phyloP scores from a whole-genome alignment of 2,797 vertebrate species.

The Girardinus metallicus region DNA sequence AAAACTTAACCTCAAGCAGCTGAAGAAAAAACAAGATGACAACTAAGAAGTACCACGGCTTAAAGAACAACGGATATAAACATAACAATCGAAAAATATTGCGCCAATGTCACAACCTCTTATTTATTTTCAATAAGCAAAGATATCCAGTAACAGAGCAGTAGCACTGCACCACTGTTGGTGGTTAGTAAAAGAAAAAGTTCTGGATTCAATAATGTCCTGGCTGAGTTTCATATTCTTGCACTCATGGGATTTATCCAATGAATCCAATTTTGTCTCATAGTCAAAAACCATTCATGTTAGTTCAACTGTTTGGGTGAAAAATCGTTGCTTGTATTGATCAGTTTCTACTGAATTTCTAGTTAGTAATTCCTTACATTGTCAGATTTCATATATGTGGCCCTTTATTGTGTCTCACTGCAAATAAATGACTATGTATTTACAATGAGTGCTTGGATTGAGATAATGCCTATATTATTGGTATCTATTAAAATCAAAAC shows the following conservation, averaged over 20 bases:
- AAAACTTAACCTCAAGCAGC: constrained; percentile 42
- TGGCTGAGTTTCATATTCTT: neutral
- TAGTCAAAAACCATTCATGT: neutral
- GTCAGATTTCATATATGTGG: neutral
- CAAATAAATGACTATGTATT: neutral
- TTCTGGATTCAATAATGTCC: neutral
- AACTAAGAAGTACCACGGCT: constrained; percentile 53
- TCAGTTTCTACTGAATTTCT: neutral
- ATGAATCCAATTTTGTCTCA: neutral
- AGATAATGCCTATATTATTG: too few relatives aligned
- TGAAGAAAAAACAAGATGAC: constrained; percentile 28
- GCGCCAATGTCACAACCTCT: neutral
- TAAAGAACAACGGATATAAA: constrained; percentile 54
- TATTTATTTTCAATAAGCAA: constrained; percentile 51
- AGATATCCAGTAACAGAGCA: neutral
- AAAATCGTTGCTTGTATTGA: neutral
- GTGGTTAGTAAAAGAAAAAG: neutral
- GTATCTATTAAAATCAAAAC: neutral
- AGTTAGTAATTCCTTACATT: neutral
- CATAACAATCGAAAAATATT: neutral
- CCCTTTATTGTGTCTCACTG: neutral
- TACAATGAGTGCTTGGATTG: neutral
- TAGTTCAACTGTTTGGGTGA: neutral
- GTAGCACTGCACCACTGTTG: neutral
- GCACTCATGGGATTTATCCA: neutral